Evolutionary conservation across 2,888 invertebrate genomes (phyloP).

Genomic region (Metallyticus violacea): DNA sequence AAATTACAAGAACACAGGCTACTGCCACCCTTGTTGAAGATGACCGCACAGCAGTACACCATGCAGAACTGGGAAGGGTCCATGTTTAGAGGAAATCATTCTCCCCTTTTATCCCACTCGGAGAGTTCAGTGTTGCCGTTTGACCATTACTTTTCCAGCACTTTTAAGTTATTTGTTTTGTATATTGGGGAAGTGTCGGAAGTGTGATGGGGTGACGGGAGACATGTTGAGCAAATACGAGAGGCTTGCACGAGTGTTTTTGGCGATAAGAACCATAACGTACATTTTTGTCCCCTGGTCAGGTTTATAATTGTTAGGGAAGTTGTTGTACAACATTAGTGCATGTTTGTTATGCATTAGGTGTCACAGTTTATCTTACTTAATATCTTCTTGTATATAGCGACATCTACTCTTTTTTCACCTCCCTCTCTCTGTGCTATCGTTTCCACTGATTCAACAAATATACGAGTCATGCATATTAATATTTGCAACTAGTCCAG

Average conservation of each 20-base stretch:
- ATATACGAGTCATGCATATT: too few species aligned
- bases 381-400: neutral
- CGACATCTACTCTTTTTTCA: neutral
- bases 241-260: neutral
- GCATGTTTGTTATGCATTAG: neutral
- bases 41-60: neutral
- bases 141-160: neutral
- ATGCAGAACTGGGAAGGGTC: neutral
- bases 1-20: neutral
- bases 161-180: neutral
- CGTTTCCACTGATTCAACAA: neutral
- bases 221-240: neutral
- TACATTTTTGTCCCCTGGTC: neutral
- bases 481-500: too few species aligned
- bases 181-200: neutral
- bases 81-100: neutral
- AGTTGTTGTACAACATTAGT: neutral
- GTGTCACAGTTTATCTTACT: neutral
- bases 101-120: too few species aligned
- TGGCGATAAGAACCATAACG: neutral
- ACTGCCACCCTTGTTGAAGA: neutral
- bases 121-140: neutral
- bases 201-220: neutral
- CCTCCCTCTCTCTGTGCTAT: too few species aligned
- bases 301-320: neutral